Base-by-base conservation (phyloP, 2,113 vertebrate species). In the Lagopus muta region DNA sequence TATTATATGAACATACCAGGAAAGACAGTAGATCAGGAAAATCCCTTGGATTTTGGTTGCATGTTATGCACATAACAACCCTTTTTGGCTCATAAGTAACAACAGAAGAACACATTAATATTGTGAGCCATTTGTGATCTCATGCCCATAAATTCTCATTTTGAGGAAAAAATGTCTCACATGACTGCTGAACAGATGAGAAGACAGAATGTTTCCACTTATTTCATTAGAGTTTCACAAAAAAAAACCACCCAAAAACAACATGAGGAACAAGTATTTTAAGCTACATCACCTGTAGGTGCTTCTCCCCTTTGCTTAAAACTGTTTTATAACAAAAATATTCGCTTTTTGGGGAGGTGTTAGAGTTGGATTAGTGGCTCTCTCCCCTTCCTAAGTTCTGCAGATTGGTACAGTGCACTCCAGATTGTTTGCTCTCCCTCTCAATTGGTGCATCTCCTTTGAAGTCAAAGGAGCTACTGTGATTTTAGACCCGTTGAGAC, bases 401-500 rank as follows among this genome's bases (percentile, higher is more conserved):
- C 20, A 74, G n/a, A 25, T 55, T 42, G 54, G 61, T 86, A 6
- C 52, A 65, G 70, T 17, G 67, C 74, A 70, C 77, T 91, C 93
- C 36, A 87, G 70, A 34, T 18, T 83, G 80, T 81, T 94, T 91
- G 52, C 79, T 85, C 65, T 84, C 3, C 76, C 91, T 95, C 65
- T 57, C 62, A 70, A 79, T 67, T 2, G 0, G 66, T 86, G 62
- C 65, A 86, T 78, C 73, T 82, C 86, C 86, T 97, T 94, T 97
- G 96, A 95, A 95, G 93, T 97, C 82, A 81, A 81, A 88, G 88
- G 76, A 92, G 90, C 76, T 94, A 82, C 93, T 75, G 88, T 94
- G 92, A 95, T 90, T 93, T 92, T 95, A 94, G 80, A 86, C 93
- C 93, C 81, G 84, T 93, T 82, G 93, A 95, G 93, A 95, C 88